Evolutionary conservation across 2,797 vertebrate genomes (phyloP).

Genomic region (Corythornis leucogaster): DNA sequence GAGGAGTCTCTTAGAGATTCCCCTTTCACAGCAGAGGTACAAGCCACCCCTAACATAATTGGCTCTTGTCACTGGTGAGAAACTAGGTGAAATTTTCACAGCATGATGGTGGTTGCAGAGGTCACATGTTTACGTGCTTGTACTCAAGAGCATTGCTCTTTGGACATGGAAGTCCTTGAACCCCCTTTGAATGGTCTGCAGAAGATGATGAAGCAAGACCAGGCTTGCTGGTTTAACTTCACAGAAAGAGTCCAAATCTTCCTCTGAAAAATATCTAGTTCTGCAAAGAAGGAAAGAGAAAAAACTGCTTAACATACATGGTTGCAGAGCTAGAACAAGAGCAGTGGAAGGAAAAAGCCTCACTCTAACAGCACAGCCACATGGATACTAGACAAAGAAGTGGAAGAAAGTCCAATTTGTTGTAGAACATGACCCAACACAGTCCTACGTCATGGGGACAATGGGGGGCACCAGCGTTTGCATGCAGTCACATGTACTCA

Average conservation of each 20-base stretch:
- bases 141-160: not conserved
- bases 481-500: fast-evolving
- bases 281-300: not conserved
- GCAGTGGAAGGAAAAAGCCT: not conserved
- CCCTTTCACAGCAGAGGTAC: not conserved
- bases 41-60: not conserved
- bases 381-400: not conserved
- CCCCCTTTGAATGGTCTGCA: not conserved
- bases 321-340: not conserved
- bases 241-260: not conserved
- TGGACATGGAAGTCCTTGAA: not conserved
- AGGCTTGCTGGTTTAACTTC: not conserved
- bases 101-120: not conserved
- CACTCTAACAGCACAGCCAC: fast-evolving
- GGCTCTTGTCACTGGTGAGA: not conserved
- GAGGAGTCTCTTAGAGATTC: not conserved
- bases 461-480: not conserved
- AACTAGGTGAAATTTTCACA: not conserved
- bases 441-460: no score
- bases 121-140: not conserved
- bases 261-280: not conserved
- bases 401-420: not conserved
- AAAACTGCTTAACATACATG: not conserved
- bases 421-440: not conserved
- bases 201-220: not conserved